Percentiles rank a stretch among this genome's conserved stretches.
Evolutionary conservation across 2,888 invertebrate species (phyloP).

Genomic region (Pollenia griseotomentosa): DNA sequence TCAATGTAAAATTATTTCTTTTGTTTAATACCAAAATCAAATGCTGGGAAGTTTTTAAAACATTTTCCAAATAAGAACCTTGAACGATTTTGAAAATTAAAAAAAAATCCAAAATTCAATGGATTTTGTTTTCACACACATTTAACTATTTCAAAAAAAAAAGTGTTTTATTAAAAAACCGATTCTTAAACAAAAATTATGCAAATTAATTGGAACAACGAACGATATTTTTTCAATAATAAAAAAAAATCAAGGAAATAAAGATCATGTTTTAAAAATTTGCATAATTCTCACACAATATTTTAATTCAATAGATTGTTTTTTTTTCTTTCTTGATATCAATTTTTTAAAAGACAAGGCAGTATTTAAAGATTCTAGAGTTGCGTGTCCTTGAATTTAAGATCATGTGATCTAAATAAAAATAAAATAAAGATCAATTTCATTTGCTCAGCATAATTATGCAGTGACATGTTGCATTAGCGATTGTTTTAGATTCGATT

Average conservation of each 20-base stretch:
- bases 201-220: constrained; percentile 69
- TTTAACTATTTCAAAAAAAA: constrained; percentile 13
- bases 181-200: constrained; percentile 57
- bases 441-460: constrained; percentile 63
- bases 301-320: constrained; percentile 55
- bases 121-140: constrained; percentile 57
- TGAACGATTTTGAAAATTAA: constrained; percentile 45
- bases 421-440: constrained; percentile 49
- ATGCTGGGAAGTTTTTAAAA: constrained; percentile 55
- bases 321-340: neutral
- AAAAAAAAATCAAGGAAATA: constrained; percentile 42
- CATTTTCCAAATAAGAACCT: constrained; percentile 53
- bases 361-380: constrained; percentile 45
- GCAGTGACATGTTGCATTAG: constrained; percentile 62
- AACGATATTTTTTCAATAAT: constrained; percentile 63
- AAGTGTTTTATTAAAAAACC: constrained; percentile 46
- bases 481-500: constrained; percentile 28
- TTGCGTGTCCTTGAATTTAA: constrained; percentile 73
- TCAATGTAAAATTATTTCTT: constrained; percentile 38
- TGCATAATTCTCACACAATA: constrained; percentile 71
- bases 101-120: constrained; percentile 49
- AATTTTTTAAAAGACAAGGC: constrained; percentile 7
- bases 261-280: constrained; percentile 69
- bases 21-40: constrained; percentile 18
- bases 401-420: constrained; percentile 39